Evolutionary conservation across 2,113 vertebrate species (phyloP).

Genomic region (Crotalus helleri): DNA sequence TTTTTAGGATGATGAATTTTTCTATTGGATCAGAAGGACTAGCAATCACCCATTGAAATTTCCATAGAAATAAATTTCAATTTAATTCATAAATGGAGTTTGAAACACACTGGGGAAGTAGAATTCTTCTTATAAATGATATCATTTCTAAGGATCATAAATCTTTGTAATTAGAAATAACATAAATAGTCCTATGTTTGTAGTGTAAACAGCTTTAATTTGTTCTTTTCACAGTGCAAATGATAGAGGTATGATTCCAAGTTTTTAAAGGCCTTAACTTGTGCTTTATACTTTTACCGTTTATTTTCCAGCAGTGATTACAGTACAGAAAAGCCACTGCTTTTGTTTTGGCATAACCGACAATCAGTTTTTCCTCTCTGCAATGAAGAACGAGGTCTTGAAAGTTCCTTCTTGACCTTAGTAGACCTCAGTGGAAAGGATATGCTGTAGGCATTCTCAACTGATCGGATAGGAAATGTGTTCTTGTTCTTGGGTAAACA

Average conservation of each 20-base stretch:
- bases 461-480: not conserved
- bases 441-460: not conserved
- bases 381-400: not conserved
- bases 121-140: not conserved
- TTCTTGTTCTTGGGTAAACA: not conserved
- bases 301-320: not conserved
- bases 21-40: not conserved
- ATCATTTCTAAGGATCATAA: not conserved
- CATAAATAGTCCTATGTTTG: not conserved
- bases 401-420: not conserved
- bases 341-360: not conserved
- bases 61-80: not conserved
- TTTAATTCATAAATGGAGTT: not conserved
- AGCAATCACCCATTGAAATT: not conserved
- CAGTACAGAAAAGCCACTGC: not conserved
- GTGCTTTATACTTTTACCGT: not conserved
- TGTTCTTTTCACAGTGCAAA: not conserved
- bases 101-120: not conserved
- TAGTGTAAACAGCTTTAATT: not conserved
- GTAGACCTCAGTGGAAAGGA: not conserved
- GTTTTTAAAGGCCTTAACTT: not conserved
- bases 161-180: not conserved
- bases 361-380: not conserved
- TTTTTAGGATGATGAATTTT: not conserved
- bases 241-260: not conserved